Base-by-base conservation (phyloP, 2,797 vertebrate species). In the Danio kyathit region DNA sequence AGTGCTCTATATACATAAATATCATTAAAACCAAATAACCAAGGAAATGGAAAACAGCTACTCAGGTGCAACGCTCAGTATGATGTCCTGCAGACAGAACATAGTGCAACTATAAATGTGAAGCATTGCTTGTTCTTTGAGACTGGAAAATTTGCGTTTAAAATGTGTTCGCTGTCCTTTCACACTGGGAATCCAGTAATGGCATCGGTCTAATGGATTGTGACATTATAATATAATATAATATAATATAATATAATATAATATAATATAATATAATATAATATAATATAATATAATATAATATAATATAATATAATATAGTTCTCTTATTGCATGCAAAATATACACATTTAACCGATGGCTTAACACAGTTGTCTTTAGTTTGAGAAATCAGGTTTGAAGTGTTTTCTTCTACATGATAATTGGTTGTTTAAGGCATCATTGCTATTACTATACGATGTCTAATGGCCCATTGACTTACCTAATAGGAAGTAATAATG, bases 11-110 rank as follows among this genome's bases (percentile, higher is more conserved):
- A 29, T 44, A 64, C 40, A 41, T 7, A n/a, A 1, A 43, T 9
- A 10, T 72, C 72, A 73, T 79, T 79, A 69, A 41, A 70, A 84
- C 85, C 49, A 66, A 72, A 65, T 13, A 56, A 19, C n/a, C 13
- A 14, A 87, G 51, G 84, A 0, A 72, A 63, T 40, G 80, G 43
- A 48, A 66, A 82, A 79, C 19, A 60, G 57, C 71, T 84, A 84
- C 86, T 89, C 79, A 83, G 87, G 86, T 67, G 54, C 87, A 43
- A 70, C 65, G 69, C 48, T 76, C 11, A 52, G 49, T 57, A 67
- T 87, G 13, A 76, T 17, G 76, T 72, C 51, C 40, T 88, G 84
- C 84, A 88, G 88, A 91, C 91, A 87, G 65, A 85, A 16, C 5
- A 13, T 43, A 74, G n/a, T 77, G 73, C 41, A 72, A 72, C 12